Base-by-base conservation (phyloP, 2,113 vertebrate species). In the Mormoops blainvillei region DNA sequence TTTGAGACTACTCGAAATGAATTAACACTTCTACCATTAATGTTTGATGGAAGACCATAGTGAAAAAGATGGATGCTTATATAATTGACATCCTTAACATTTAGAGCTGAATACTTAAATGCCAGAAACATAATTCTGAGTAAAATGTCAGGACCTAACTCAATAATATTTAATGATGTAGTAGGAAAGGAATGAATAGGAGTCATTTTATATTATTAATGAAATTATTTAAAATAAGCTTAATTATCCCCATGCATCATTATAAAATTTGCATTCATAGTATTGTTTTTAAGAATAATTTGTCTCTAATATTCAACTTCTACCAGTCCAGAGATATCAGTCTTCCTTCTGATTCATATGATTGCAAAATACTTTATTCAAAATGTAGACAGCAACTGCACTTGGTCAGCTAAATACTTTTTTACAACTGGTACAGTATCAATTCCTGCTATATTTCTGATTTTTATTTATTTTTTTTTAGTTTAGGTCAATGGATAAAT, bases 121-220 rank as follows among this genome's bases (percentile, higher is more conserved):
- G 98, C 98, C 98, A 98, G 96, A 96, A 78, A 0, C 97, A 98
- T 98, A 98, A 98, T 98, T 98, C 95, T 97, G 95, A 98, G 97
- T 94, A 98, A 98, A 98, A 98, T 98, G 98, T 98, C 98, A 98
- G 97, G 93, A 92, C 97, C 96, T 97, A 98, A 97, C 98, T 98
- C 98, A 98, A 98, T 98, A 98, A 98, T 98, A 98, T 98, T 98
- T 98, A 98, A 98, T 98, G 97, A 98, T 98, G 97, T 98, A 93
- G 97, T 65, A 97, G 95, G 54, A 95, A 89, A 97, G 90, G 48
- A 95, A 96, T 97, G 97, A 98, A 96, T 67, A 45, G 87, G 97
- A 98, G 95, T 96, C 94, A 98, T 96, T 97, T 97, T 96, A 7
- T 78, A 87, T 96, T 97, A 96, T 98, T 98, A 98, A 98, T 98